Percentiles rank a stretch among this genome's conserved stretches.
phyloP scores from a whole-genome alignment of 2,888 invertebrate genomes.

The Tipula lateralis region DNA sequence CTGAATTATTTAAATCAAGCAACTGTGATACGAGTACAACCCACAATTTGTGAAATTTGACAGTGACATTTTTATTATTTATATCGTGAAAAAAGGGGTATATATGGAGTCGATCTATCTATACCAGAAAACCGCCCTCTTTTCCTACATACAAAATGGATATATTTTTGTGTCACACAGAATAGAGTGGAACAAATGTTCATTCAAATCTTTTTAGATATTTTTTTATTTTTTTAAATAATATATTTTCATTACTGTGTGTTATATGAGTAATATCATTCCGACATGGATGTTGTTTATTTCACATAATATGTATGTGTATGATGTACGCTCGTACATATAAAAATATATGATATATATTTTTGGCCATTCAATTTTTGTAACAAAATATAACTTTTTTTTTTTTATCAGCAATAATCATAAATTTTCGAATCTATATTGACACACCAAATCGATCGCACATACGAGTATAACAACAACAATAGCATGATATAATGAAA shows the following conservation, averaged over 20 bases:
- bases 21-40: neutral
- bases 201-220: neutral
- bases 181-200: neutral
- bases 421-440: neutral
- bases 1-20: neutral
- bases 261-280: neutral
- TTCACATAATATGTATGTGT: neutral
- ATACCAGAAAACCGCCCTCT: neutral
- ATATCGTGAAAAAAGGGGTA: neutral
- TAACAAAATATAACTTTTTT: neutral
- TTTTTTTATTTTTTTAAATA: neutral
- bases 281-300: neutral
- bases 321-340: neutral
- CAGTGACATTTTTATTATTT: neutral
- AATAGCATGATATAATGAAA: neutral
- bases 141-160: neutral
- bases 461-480: neutral
- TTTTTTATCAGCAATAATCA: slow-evolving; percentile 11
- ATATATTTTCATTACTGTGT: neutral
- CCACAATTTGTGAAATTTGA: neutral
- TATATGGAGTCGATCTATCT: neutral
- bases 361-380: slow-evolving; percentile 14
- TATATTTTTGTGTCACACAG: neutral
- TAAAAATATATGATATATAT: neutral
- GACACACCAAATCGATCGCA: neutral